Percentiles rank a stretch among this genome's conserved stretches.
Evolutionary conservation across 37 sponge, comb jelly and placozoan species (phyloP).

Genomic region (Halisarca cf. caerulea): DNA sequence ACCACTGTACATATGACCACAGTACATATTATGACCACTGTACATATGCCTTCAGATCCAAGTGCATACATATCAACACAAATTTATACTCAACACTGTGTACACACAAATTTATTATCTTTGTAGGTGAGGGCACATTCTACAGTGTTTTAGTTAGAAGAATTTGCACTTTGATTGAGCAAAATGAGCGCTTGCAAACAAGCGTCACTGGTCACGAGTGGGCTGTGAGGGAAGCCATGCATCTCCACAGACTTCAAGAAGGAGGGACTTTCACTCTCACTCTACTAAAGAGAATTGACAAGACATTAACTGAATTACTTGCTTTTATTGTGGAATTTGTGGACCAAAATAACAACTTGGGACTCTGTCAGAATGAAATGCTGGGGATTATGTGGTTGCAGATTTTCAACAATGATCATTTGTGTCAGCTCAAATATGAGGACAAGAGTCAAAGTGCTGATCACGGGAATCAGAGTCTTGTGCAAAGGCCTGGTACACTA

Average conservation of each 20-base stretch:
- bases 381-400: conserved; percentile 49
- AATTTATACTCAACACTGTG: no score
- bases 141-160: conserved; percentile 44
- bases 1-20: no score
- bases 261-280: conserved; percentile 64
- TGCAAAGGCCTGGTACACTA: no score
- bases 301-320: conserved; percentile 56
- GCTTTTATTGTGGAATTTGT: conserved; percentile 58
- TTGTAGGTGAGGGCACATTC: conserved; percentile 12
- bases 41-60: no score
- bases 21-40: no score
- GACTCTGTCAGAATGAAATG: conserved; percentile 18
- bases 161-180: conserved; percentile 23
- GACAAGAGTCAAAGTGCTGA: no score
- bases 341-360: conserved; percentile 65
- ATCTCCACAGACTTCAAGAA: conserved; percentile 49
- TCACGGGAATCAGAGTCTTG: no score
- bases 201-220: conserved; percentile 26
- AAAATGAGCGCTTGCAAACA: conserved; percentile 40
- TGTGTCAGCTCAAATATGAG: no score
- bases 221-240: conserved; percentile 63
- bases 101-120: no score
- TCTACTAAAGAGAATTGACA: conserved; percentile 53
- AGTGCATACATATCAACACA: no score
- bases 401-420: conserved; percentile 31